Base-by-base conservation (phyloP, 1,140 invertebrate species). In the Camponotus pennsylvanicus region DNA sequence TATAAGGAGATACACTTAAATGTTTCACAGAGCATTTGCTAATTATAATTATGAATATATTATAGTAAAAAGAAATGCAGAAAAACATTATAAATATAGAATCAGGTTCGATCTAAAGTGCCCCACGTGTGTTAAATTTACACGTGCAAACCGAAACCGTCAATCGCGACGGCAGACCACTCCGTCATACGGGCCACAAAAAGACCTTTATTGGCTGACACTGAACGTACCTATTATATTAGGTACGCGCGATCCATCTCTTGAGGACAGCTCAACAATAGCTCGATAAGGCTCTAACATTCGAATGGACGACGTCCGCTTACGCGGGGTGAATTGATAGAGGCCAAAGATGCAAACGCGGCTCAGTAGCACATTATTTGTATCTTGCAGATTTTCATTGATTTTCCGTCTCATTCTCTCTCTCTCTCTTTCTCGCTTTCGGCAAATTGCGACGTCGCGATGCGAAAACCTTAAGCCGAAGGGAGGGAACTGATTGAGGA, bases 231-330 rank as follows among this genome's bases (percentile, higher is more conserved):
- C 91, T 91, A 94, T 95, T 95, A 93, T 93, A 93, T 93, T 92
- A 92, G 77, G 63, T 88, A 92, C 89, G 90, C 91, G 93, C 92
- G 93, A 95, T 95, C 94, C 94, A 94, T 95, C 94, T 95, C 91
- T 61, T 63, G 79, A 67, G 85, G 91, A 95, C 94, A 92, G 93
- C 73, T 78, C 82, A 67, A 94, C 94, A 95, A 95, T 95, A 80
- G 88, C 86, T 67, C 79, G 91, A 93, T 92, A 92, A 92, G 89
- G 87, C 88, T 90, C 83, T 73, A 87, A 89, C 85, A 85, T 89
- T 89, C 88, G 82, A 88, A 77, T 82, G 82, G 77, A 52, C 55
- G 84, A 90, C 71, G 37, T 27, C 13, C 59, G 71, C 66, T 66
- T 66, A 59, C 40, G 15, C 27, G 69, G 45, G 79, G 70, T 61